Evolutionary conservation across 2,113 vertebrate genomes (phyloP).

Genomic region (Catagonus wagneri): DNA sequence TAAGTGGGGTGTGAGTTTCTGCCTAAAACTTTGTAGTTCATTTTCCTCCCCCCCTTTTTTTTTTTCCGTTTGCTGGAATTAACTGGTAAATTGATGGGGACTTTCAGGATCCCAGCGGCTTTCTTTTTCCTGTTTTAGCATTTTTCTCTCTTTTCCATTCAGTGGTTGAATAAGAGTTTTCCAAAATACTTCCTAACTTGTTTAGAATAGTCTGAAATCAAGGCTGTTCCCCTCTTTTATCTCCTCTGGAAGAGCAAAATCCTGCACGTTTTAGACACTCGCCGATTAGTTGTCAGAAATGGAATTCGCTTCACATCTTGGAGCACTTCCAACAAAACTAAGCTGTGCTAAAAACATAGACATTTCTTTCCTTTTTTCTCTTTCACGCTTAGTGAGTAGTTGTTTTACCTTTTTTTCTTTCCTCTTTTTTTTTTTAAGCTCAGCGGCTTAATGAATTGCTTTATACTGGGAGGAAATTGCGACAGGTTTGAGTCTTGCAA

Average conservation of each 20-base stretch:
- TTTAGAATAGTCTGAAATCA: not conserved
- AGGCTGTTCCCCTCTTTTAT: not conserved
- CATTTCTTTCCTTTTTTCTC: not conserved
- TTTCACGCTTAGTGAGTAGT: not conserved
- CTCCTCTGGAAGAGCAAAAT: slow-evolving; percentile 6
- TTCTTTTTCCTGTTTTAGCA: slow-evolving; percentile 55
- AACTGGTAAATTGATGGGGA: slow-evolving; percentile 3
- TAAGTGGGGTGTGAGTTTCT: slow-evolving; percentile 79
- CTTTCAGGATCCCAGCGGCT: not conserved
- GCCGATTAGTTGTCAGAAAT: slow-evolving; percentile 25
- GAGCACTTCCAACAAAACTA: slow-evolving; percentile 47
- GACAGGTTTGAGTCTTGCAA: slow-evolving; percentile 32
- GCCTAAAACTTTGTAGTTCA: slow-evolving; percentile 40
- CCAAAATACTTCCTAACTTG: not conserved
- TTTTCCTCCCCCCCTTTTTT: not conserved
- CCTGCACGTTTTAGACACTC: not conserved
- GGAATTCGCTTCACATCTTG: not conserved
- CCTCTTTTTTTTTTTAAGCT: not conserved
- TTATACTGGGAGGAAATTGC: slow-evolving; percentile 41
- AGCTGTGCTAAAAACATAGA: slow-evolving; percentile 28
- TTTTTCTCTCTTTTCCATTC: not conserved
- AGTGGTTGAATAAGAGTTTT: slow-evolving; percentile 29
- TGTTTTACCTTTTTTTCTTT: not conserved
- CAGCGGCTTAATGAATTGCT: slow-evolving; percentile 39
- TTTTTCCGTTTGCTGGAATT: not conserved